Percentiles rank a stretch among this genome's conserved stretches.
phyloP scores from a whole-genome alignment of 2,113 vertebrate genomes.

The Chlorocebus sabaeus region DNA sequence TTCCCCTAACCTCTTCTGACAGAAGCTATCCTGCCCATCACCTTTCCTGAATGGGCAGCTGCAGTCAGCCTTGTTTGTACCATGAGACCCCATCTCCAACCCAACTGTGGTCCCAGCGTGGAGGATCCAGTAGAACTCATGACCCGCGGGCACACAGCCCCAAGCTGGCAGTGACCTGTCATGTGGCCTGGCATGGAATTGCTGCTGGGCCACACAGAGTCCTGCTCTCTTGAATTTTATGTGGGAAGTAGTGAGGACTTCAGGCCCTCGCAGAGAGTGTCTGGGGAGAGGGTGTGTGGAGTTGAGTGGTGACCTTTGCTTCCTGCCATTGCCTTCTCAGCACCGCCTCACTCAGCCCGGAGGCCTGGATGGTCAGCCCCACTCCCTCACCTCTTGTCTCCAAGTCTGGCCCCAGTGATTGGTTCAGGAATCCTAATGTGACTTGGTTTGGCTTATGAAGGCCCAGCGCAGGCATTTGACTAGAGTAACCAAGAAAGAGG shows the following conservation, averaged over 20 bases:
- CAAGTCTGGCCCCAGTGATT: background rate
- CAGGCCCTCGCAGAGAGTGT: background rate
- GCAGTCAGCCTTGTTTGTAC: background rate
- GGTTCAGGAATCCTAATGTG: background rate
- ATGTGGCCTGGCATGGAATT: background rate
- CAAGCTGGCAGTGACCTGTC: background rate
- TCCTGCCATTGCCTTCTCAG: background rate
- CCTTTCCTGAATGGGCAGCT: background rate
- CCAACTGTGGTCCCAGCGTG: background rate
- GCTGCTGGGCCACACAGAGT: background rate
- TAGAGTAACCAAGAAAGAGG: background rate
- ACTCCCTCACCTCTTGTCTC: background rate
- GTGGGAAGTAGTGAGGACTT: background rate
- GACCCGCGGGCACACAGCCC: rapidly evolving
- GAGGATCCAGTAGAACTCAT: background rate
- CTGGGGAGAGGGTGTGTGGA: background rate
- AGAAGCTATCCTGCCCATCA: rapidly evolving
- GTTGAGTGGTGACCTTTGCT: background rate
- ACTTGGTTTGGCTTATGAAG: background rate
- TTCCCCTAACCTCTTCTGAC: background rate
- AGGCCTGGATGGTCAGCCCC: background rate
- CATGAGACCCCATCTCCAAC: background rate
- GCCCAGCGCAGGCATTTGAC: background rate
- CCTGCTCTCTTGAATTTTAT: background rate
- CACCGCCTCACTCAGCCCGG: rapidly evolving